phyloP scores from a whole-genome alignment of 2,797 vertebrate genomes.

The Carduelis carduelis region DNA sequence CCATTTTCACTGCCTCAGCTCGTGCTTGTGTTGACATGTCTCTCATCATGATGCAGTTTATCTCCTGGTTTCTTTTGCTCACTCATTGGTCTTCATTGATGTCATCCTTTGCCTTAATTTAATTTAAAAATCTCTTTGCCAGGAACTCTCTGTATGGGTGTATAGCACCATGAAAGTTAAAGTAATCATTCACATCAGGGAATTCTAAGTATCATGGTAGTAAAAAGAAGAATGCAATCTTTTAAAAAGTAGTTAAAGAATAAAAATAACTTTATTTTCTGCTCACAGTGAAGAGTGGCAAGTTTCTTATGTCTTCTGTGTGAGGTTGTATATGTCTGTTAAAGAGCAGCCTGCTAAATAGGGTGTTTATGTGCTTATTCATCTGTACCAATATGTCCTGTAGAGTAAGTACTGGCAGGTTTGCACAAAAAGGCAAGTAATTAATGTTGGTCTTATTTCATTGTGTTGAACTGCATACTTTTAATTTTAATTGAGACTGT shows the following conservation, averaged over 20 bases:
- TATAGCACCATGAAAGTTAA: neutral
- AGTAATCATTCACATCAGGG: neutral
- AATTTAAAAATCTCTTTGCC: neutral
- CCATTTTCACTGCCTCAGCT: neutral
- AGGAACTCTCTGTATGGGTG: neutral
- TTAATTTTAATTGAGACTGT: neutral
- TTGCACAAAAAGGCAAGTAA: neutral
- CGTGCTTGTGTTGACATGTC: neutral
- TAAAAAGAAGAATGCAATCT: neutral
- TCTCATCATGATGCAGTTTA: neutral
- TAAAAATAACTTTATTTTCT: neutral
- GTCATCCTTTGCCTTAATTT: neutral
- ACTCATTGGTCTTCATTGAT: neutral
- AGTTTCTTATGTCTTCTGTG: neutral
- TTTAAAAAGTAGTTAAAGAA: neutral
- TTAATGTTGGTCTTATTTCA: neutral
- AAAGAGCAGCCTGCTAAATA: neutral
- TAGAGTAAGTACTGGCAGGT: neutral
- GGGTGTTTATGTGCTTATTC: neutral
- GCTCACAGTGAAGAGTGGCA: neutral
- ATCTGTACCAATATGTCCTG: neutral
- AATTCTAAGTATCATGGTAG: neutral
- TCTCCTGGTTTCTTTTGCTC: neutral
- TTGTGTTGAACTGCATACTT: neutral
- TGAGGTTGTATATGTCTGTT: neutral